Percentiles rank a stretch among this genome's conserved stretches.
Conservation (phyloP, 2,888 invertebrate species). For the Agrotis exclamationis region DNA sequence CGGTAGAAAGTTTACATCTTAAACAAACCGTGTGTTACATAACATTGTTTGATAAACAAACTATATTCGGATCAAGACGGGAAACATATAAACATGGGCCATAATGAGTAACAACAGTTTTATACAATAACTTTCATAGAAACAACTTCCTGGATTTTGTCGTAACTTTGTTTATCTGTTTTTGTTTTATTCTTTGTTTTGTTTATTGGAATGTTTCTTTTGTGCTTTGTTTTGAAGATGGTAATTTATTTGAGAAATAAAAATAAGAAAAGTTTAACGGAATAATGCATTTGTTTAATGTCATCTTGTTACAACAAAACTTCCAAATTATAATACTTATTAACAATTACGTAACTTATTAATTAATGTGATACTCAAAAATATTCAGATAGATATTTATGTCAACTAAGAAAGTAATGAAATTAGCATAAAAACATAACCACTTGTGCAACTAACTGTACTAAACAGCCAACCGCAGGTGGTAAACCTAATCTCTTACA, state of each 20-base stretch:
- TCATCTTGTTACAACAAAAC: too few relatives aligned
- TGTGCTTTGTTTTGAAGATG: constrained; percentile 11
- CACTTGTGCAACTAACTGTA: constrained; percentile 24
- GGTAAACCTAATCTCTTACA: constrained; percentile 52
- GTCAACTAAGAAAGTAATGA: too few relatives aligned
- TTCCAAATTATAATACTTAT: too few relatives aligned
- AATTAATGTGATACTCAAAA: not conserved
- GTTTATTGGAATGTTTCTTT: constrained; percentile 23
- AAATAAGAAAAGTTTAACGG: not conserved
- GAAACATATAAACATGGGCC: constrained; percentile 48
- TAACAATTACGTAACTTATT: not conserved
- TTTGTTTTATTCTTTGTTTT: constrained; percentile 40
- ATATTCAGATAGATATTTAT: not conserved
- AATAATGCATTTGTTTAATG: not conserved
- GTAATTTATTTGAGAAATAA: constrained; percentile 16
- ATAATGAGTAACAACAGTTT: constrained; percentile 56
- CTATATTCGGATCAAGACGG: constrained; percentile 58
- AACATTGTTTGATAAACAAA: constrained; percentile 53
- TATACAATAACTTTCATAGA: constrained; percentile 52
- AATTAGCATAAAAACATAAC: constrained; percentile 1
- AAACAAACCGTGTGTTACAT: constrained; percentile 30
- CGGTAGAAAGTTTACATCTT: constrained; percentile 38
- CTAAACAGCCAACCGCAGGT: constrained; percentile 48
- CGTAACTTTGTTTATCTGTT: constrained; percentile 30
- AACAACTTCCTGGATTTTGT: constrained; percentile 49